Conservation (phyloP, 2,113 vertebrate genomes). For the Engraulis encrasicolus region DNA sequence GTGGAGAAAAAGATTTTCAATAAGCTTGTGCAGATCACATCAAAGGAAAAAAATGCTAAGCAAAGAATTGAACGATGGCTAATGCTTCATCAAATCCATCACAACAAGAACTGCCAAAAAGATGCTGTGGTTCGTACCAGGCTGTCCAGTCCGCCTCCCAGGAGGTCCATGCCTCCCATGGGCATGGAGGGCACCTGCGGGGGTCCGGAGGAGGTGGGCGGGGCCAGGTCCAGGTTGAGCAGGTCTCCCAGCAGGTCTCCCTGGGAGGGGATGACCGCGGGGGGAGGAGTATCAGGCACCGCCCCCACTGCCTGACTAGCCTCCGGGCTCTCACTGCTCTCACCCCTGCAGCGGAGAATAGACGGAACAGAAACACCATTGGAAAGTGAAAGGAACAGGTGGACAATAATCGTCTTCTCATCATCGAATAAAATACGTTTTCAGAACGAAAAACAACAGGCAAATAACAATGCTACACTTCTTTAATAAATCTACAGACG, state of each 20-base stretch:
- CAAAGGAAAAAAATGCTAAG: neutral
- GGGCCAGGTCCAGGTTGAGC: conserved; percentile 91
- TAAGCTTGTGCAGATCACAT: too few species aligned
- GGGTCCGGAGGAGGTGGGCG: conserved; percentile 81
- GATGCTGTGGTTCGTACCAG: conserved; percentile 85
- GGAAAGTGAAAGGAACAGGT: neutral
- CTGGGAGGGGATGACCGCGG: conserved; percentile 89
- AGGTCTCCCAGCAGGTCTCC: conserved; percentile 93
- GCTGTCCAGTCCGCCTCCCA: conserved; percentile 90
- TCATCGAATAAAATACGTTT: too few species aligned
- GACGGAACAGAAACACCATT: neutral
- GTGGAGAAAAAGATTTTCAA: too few species aligned
- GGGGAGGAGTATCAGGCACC: conserved; percentile 76
- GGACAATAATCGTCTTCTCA: too few species aligned
- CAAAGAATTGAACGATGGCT: too few species aligned
- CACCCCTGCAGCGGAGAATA: conserved; percentile 70
- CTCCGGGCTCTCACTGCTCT: conserved; percentile 89
- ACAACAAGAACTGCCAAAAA: neutral
- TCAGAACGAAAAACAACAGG: too few species aligned
- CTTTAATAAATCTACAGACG: too few species aligned
- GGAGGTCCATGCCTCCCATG: conserved; percentile 92
- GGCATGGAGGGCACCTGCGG: conserved; percentile 82
- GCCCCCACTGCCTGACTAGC: conserved; percentile 68
- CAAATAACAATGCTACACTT: too few species aligned
- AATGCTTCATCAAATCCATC: too few species aligned